Evolutionary conservation across 2,113 vertebrate genomes (phyloP), one percentile per base, ranked within the genome.

Genomic region (Tonatia bakeri): DNA sequence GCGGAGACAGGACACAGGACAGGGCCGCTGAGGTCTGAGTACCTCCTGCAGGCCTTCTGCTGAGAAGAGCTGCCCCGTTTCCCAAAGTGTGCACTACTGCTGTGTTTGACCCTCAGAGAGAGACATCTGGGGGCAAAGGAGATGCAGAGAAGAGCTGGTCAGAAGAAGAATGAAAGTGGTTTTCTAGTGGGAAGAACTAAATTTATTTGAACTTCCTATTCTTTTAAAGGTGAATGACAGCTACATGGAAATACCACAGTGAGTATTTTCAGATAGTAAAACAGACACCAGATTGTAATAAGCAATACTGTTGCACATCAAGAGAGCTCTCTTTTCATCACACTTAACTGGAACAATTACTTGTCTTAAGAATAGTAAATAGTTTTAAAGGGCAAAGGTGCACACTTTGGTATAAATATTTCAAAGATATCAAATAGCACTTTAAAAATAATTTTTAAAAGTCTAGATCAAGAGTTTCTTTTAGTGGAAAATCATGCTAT

Each of bases 111-210:
- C 70, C 11, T 47, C 31, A 64, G 31, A 73, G 36, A 54, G n/a
- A n/a, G n/a, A n/a, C n/a, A n/a, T n/a, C n/a, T n/a, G n/a, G 38
- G 52, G 69, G 19, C 5, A 45, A 65, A 75, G 13, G 52, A 38
- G 26, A 94, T 43, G 43, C 0, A 91, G 43, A 85, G 22, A 64
- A 87, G n/a, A 54, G 16, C 64, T 24, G 77, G 43, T 82, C 38
- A 83, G 85, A 80, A 87, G 95, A 87, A 96, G 92, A 80, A 56
- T 40, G 10, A 67, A 93, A 93, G 93, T 67, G 22, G 17, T 52
- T 83, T 90, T 80, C 40, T 73, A 70, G 33, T 24, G 52, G 19
- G 84, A 93, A 80, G 28, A 90, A 73, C n/a, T 70, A 28, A 92
- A 82, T 81, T 88, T 38, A 86, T 38, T 95, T 36, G 50, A 93